Base-by-base conservation (phyloP, 2,797 vertebrate genomes). In the Phoeniculus purpureus region DNA sequence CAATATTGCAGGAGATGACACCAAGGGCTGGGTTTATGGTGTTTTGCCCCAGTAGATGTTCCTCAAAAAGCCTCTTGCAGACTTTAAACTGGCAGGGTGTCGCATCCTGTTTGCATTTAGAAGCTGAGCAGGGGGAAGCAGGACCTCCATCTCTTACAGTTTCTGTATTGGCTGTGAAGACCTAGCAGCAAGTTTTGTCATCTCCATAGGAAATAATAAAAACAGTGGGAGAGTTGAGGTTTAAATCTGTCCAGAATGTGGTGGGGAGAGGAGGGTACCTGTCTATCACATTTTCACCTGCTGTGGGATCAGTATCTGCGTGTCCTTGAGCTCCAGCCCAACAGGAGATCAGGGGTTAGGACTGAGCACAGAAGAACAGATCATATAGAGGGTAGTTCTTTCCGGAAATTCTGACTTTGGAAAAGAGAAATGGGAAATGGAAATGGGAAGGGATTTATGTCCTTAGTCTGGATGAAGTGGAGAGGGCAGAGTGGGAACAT, bases 1-100 rank as follows among this genome's bases (percentile, higher is more conserved):
- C 17, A 5, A 2, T 1, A 0, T 0, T 12, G 37, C 64, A 65
- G 1, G 20, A 2, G 10, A 16, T 37, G 9, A 3, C 37, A 2
- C 2, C 26, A 0, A n/a, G 37, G 26, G 21, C 13, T 43, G 32
- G 23, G 4, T 37, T 6, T 5, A 20, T 7, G 0, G 7, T 4
- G 20, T 12, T 37, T 48, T 51, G 55, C 55, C 65, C 5, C 1
- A 31, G 55, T 9, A 4, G 3, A 15, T 1, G 5, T 2, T 3
- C 31, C 85, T 83, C 68, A 5, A 0, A 34, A 56, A 21, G 52
- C 59, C 51, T 20, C 17, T 1, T 1, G 52, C 5, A 2, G 3
- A 37, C 19, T 4, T 5, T 3, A 21, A 59, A 17, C 56, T 3
- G 58, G n/a, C 7, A 1, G 5, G 40, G 32, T 10, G 27, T 21